Evolutionary conservation across 2,888 invertebrate genomes (phyloP).

Genomic region (Nymphalis urticae): DNA sequence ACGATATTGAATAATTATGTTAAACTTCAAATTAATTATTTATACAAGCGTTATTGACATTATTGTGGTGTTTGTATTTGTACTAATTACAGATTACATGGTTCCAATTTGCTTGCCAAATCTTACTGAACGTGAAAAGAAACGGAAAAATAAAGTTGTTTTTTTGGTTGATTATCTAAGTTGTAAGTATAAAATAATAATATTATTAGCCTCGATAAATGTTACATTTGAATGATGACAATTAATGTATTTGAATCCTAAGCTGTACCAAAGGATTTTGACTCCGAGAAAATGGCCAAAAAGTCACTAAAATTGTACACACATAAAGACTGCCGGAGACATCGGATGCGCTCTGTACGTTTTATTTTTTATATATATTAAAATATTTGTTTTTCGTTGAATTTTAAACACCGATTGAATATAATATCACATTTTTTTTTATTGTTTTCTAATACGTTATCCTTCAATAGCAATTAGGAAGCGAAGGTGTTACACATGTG

Average conservation of each 20-base stretch:
- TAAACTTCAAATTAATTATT: too few species aligned
- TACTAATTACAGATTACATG: slow-evolving; percentile 61
- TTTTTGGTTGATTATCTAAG: slow-evolving; percentile 69
- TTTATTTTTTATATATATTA: neutral
- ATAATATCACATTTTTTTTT: neutral
- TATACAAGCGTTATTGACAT: too few species aligned
- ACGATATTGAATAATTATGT: too few species aligned
- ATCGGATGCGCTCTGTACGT: slow-evolving; percentile 59
- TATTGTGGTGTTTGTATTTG: neutral
- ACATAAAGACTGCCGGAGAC: slow-evolving; percentile 62
- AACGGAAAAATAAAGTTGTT: slow-evolving; percentile 52
- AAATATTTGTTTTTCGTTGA: neutral
- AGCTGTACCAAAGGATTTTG: slow-evolving; percentile 69
- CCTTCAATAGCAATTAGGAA: slow-evolving; percentile 54
- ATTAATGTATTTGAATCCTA: slow-evolving; percentile 16
- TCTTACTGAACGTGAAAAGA: slow-evolving; percentile 54
- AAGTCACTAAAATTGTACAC: slow-evolving; percentile 64
- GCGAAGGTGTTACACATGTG: slow-evolving; percentile 63
- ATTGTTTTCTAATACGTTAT: neutral
- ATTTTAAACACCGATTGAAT: neutral
- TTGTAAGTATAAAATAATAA: slow-evolving; percentile 50
- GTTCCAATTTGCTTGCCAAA: slow-evolving; percentile 67
- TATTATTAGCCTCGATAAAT: neutral
- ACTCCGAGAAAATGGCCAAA: slow-evolving; percentile 66
- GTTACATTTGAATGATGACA: neutral